These are phyloP conservation scores for Montipora capricornis DNA, from an alignment of 64 coral and sea anemone genomes.

Conservation along the genomic window DNA sequence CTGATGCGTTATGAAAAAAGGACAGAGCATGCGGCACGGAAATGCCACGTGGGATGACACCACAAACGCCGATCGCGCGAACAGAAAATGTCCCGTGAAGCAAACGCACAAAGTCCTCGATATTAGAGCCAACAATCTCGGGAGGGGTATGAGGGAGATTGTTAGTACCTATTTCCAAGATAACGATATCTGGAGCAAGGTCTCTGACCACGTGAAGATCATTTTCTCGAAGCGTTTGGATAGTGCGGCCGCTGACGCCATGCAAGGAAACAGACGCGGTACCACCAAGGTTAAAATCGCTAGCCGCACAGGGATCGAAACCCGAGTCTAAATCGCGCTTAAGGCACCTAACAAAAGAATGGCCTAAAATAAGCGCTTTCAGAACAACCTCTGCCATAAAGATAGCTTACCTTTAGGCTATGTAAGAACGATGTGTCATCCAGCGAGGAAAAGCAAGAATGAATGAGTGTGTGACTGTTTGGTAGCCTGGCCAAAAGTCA, in stretches of 20 bases:
- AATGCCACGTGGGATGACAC: background rate
- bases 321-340: background rate
- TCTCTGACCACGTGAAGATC: background rate
- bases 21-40: background rate
- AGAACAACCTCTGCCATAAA: background rate
- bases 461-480: background rate
- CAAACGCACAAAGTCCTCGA: background rate
- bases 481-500: background rate
- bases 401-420: too few species aligned
- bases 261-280: background rate
- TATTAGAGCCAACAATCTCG: conserved; percentile 34
- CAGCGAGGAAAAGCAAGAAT: too few species aligned
- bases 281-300: background rate
- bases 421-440: too few species aligned
- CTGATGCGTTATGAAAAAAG: background rate
- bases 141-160: background rate
- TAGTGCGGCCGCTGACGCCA: conserved; percentile 1
- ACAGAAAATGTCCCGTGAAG: background rate
- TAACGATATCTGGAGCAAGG: background rate
- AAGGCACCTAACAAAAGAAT: background rate
- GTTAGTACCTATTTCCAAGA: conserved; percentile 19
- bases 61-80: background rate
- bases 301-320: background rate
- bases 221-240: background rate
- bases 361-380: background rate